phyloP scores from a whole-genome alignment of 2,797 vertebrate species.

The Coracias cyanogaster region DNA sequence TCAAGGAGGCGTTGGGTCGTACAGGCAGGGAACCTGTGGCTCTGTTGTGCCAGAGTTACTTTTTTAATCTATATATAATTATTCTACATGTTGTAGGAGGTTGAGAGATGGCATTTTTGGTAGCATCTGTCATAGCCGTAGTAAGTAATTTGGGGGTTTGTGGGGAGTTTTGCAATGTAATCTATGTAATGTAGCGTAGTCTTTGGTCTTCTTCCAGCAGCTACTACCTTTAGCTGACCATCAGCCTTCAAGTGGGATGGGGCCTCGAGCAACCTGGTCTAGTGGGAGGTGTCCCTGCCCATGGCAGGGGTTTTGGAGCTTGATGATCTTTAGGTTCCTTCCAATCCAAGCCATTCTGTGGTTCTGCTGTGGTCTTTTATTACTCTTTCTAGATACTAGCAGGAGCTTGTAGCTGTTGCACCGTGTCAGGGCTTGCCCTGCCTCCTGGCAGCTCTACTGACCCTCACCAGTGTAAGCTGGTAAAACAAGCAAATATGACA shows the following conservation, averaged over 20 bases:
- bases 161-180: neutral
- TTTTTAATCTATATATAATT: neutral
- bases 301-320: neutral
- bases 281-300: neutral
- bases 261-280: neutral
- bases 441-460: neutral
- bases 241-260: neutral
- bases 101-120: slow-evolving; percentile 39
- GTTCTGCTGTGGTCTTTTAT: neutral
- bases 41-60: neutral
- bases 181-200: neutral
- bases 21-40: neutral
- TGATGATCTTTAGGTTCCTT: neutral
- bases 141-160: slow-evolving; percentile 13
- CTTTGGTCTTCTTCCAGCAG: slow-evolving; percentile 18
- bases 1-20: neutral
- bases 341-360: neutral
- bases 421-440: neutral
- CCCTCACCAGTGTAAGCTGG: neutral
- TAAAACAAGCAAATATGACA: neutral
- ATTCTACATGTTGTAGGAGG: neutral
- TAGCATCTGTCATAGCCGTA: neutral
- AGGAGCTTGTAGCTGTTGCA: neutral
- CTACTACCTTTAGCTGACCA: neutral
- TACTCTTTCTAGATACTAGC: neutral